Base-by-base conservation (phyloP, 2,797 vertebrate genomes). In the Mionectes olivaceus region DNA sequence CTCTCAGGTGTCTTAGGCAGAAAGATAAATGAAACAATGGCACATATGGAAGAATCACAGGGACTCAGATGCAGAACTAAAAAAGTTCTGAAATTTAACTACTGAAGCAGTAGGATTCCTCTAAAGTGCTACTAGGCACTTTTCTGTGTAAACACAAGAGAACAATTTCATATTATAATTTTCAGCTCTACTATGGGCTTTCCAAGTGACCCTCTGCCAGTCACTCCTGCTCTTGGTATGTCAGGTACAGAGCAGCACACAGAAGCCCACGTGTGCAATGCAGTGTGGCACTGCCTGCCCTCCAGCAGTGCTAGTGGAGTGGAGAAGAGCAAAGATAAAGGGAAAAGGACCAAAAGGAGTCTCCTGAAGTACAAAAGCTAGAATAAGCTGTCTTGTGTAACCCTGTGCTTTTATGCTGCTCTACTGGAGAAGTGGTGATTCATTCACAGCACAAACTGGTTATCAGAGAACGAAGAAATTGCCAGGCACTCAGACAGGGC, bases 241-340 rank as follows among this genome's bases (percentile, higher is more conserved):
- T 13, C 41, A 74, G 47, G 47, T 46, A 75, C 14, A n/a, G 22
- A 35, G 19, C 22, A 67, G 47, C 13, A 10, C 14, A 49, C 19
- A 64, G 44, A 46, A 64, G 17, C 11, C 49, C 41, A 27, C 0
- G 0, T 10, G n/a, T 50, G 37, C 55, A 44, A 25, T 7, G 11
- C 3, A 50, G 30, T 4, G 37, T 4, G 8, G 35, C 35, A 32
- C 24, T 63, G 73, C 19, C 37, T 57, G 55, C 27, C 71, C 55
- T 75, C 46, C 47, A 56, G 19, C 30, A 12, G 32, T 14, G 52
- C 67, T 65, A 50, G 9, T 39, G 19, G 37, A 50, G 12, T 17
- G 6, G 14, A 85, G 10, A 67, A 78, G 17, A 61, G n/a, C 47
- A 65, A 28, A 76, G 63, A 68, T 7, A 84, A 59, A 71, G 59